Base-by-base conservation (phyloP, 2,797 vertebrate species). In the Sarcophilus harrisii region DNA sequence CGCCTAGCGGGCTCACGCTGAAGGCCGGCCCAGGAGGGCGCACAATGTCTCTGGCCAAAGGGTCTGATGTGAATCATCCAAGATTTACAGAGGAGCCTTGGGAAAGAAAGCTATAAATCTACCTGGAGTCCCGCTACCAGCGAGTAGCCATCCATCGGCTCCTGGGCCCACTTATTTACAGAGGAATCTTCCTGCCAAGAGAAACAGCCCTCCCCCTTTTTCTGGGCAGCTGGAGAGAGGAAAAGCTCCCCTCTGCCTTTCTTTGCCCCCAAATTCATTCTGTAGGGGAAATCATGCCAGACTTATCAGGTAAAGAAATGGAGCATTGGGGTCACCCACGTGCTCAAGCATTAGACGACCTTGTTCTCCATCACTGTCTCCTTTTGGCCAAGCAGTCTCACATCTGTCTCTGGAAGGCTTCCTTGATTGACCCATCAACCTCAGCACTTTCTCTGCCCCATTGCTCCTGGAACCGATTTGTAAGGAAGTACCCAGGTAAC, bases 41-140 rank as follows among this genome's bases (percentile, higher is more conserved):
- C 73, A 93, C 91, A 97, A 92, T 27, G 92, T 91, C 94, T 96
- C 45, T 92, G 97, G 97, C 29, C 0, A 94, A 97, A 92, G 95
- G 95, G 62, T 87, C 3, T 0, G 49, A 92, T 91, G 87, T 98
- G 98, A 98, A 98, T 98, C 98, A 98, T 45, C 92, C 10, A 66
- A 94, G 96, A 98, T 98, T 98, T 98, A 98, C 95, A 97, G 97
- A 96, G 18, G 1, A 96, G 96, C 96, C 94, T 96, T 54, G 27
- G 59, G 95, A 97, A 96, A 59, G 94, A 97, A 96, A 98, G 98
- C 98, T 97, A 98, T 97, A 98, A 96, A 96, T 96, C 96, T 92
- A 95, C 96, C 95, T 24, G 89, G 58, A 98, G 98, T 98, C 96
- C 0, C 29, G 96, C 97, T 81, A 92, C 94, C 1, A 0, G 95